phyloP scores from a whole-genome alignment of 2,113 vertebrate genomes.

The Xyliphius kryptos region DNA sequence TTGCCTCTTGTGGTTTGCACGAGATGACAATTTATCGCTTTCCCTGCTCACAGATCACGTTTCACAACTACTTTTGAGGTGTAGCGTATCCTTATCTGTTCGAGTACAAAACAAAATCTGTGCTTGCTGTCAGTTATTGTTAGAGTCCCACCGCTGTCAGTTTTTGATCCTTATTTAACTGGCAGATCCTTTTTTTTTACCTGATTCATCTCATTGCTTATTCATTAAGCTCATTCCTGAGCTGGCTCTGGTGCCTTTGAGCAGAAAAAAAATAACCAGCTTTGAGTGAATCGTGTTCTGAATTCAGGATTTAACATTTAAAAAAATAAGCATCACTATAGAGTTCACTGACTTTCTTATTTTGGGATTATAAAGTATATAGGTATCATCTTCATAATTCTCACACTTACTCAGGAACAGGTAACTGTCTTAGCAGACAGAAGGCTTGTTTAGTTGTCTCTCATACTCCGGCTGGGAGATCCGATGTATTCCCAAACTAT shows the following conservation, averaged over 20 bases:
- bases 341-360: not conserved
- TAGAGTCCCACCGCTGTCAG: not conserved
- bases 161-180: not conserved
- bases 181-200: not conserved
- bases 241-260: not conserved
- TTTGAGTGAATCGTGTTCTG: not conserved
- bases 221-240: not conserved
- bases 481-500: too few species aligned
- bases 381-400: too few species aligned
- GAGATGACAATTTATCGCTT: not conserved
- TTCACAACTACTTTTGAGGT: not conserved
- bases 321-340: not conserved
- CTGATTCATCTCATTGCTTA: not conserved
- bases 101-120: not conserved
- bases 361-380: not conserved
- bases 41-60: not conserved
- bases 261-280: not conserved
- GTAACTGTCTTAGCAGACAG: too few species aligned
- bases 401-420: too few species aligned
- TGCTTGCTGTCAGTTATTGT: not conserved
- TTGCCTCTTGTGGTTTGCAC: not conserved
- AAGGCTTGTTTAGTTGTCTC: too few species aligned
- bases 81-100: not conserved
- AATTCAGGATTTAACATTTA: not conserved
- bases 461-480: too few species aligned